A percentile compares a stretch with the other conserved stretches of the same genome.
phyloP scores from a whole-genome alignment of 2,888 invertebrate genomes.

The Lasius fuliginosus region DNA sequence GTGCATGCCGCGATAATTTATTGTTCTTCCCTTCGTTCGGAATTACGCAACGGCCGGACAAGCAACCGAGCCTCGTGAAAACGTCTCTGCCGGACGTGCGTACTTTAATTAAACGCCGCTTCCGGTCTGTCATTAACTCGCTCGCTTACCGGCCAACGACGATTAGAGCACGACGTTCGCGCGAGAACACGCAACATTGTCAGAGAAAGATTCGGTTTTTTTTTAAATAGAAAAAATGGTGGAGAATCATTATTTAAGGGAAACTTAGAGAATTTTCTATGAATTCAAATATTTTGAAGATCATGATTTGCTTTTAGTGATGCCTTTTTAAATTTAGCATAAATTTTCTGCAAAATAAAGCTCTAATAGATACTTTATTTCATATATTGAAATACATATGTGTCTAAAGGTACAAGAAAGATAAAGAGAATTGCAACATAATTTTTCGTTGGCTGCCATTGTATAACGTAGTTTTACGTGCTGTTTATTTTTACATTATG shows the following conservation, averaged over 20 bases:
- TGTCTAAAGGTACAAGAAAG: not conserved
- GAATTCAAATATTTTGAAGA: not conserved
- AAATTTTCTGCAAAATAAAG: not conserved
- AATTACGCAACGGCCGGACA: conserved; percentile 68
- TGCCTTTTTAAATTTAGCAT: not conserved
- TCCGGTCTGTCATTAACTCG: conserved; percentile 77
- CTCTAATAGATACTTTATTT: not conserved
- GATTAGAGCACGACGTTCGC: conserved; percentile 65
- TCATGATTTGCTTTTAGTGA: not conserved
- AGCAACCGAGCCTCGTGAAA: conserved; percentile 73
- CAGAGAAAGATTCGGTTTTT: conserved; percentile 22
- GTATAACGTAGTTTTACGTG: conserved; percentile 45
- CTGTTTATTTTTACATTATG: conserved; percentile 71
- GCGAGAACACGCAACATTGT: conserved; percentile 40
- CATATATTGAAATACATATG: not conserved
- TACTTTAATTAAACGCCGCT: conserved; percentile 79
- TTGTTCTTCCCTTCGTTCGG: conserved; percentile 63
- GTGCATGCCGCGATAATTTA: conserved; percentile 58
- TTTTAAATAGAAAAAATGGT: not conserved
- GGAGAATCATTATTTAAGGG: not conserved
- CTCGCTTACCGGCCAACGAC: conserved; percentile 68
- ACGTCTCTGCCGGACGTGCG: conserved; percentile 79
- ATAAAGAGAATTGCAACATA: not conserved
- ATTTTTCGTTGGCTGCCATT: conserved; percentile 17
- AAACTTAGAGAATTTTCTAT: not conserved